These are phyloP conservation scores for Egretta garzetta DNA, from an alignment of 2,113 vertebrate genomes.

Conservation along the genomic window DNA sequence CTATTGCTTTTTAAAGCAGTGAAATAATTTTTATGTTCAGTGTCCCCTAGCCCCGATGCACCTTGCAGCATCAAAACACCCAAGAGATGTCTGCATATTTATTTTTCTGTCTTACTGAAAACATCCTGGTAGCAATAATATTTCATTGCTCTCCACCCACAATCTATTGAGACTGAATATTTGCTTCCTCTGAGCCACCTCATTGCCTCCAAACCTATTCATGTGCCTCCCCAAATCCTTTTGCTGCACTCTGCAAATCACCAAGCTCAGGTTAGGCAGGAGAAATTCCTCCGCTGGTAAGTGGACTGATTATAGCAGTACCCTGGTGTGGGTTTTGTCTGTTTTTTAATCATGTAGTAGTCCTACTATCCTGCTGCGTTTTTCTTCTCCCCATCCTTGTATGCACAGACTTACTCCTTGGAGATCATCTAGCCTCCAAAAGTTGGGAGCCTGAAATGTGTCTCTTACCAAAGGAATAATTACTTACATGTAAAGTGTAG, in stretches of 20 bases:
- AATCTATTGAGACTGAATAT: background rate
- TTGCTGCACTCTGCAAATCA: background rate
- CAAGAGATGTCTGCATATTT: background rate
- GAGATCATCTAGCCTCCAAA: background rate
- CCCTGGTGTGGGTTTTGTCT: background rate
- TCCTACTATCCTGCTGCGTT: background rate
- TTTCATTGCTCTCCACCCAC: background rate
- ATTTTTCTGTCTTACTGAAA: background rate
- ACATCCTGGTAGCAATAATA: background rate
- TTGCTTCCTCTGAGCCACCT: slow-evolving; percentile 26
- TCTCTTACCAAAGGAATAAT: background rate
- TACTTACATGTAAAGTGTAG: background rate
- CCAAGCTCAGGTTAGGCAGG: background rate
- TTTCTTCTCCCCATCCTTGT: background rate
- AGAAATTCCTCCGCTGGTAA: slow-evolving; percentile 18
- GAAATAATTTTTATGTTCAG: background rate
- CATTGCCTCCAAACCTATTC: background rate
- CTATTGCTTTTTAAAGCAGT: background rate
- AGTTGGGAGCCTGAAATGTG: background rate
- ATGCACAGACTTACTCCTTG: background rate
- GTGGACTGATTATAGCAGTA: background rate
- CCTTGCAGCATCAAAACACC: background rate
- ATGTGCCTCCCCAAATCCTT: background rate
- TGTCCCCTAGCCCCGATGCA: background rate
- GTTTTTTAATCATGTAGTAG: background rate